Percentiles rank a stretch among this genome's conserved stretches.
Conservation (phyloP, 2,888 invertebrate genomes). For the Vanessa cardui region DNA sequence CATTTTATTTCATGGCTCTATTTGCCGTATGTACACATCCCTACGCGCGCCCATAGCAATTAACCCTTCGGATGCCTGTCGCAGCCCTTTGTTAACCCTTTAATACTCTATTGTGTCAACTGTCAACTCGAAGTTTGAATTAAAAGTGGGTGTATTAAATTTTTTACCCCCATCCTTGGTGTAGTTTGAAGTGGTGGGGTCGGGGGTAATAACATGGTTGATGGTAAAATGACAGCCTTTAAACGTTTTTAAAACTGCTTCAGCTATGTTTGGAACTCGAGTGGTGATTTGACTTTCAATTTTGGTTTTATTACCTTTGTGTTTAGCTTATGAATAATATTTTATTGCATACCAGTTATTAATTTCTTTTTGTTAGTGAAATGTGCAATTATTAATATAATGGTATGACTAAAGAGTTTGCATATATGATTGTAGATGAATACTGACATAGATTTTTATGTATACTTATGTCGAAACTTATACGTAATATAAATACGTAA, state of each 20-base stretch:
- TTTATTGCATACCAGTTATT: not conserved
- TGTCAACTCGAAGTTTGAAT: slow-evolving; percentile 72
- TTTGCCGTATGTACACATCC: slow-evolving; percentile 50
- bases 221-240: slow-evolving; percentile 63
- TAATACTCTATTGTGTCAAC: slow-evolving; percentile 77
- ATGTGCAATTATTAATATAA: too few relatives aligned
- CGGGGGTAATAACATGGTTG: slow-evolving; percentile 65
- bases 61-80: slow-evolving; percentile 74
- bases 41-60: slow-evolving; percentile 68
- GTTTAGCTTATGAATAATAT: not conserved
- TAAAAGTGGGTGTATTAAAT: slow-evolving; percentile 75
- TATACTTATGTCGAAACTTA: too few relatives aligned
- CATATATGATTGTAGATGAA: too few relatives aligned
- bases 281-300: slow-evolving; percentile 30
- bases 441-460: too few relatives aligned
- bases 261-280: slow-evolving; percentile 17
- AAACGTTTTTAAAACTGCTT: slow-evolving; percentile 45
- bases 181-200: slow-evolving; percentile 52
- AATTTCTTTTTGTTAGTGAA: too few relatives aligned
- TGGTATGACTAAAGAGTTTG: too few relatives aligned
- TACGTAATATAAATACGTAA: too few relatives aligned
- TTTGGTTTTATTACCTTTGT: slow-evolving; percentile 20
- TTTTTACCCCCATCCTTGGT: slow-evolving; percentile 57
- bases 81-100: slow-evolving; percentile 76
- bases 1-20: slow-evolving; percentile 50